Evolutionary conservation across 2,797 vertebrate species (phyloP), one percentile per base, ranked within the genome.

Genomic region (Delichon dasypus): DNA sequence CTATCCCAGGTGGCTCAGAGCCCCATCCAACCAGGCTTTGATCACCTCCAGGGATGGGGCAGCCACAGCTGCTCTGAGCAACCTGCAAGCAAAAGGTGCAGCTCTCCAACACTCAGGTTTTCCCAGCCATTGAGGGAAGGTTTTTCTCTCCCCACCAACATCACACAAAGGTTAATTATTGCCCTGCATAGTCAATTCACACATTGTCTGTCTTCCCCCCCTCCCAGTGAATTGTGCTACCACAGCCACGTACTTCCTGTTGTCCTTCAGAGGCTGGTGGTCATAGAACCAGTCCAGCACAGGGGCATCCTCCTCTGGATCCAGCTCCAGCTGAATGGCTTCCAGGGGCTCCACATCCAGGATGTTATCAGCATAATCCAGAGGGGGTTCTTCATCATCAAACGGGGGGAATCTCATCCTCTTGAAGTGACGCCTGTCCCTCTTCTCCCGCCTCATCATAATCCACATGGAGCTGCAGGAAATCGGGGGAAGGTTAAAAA

Each of bases 361-460:
- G 83, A 99, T 99, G 95, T 99, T 99, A 97, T 99, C 99, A 21
- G 99, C 99, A 27, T 99, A 99, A 97, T 99, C 99, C 85, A 99
- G 96, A 5, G 99, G 99, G 0, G 99, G 99, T 82, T 99, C 99
- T 76, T 99, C 99, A 34, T 99, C 99, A 86, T 99, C 99, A 82
- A 99, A 99, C 0, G 99, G 99, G 3, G 99, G 99, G 83, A 99
- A 99, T 1, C 99, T 98, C 99, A 99, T 99, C 73, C 99, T 98
- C 96, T 99, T 99, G 97, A 99, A 99, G 97, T 99, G 99, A 15
- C 99, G 98, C 21, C 99, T 98, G 77, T 99, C 99, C 67, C 99
- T 98, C 91, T 99, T 99, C 96, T 99, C 99, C 88, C 99, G 98
- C 86, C 99, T 98, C 99, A 99, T 99, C 99, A 99, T 99, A 95